Percentiles rank a stretch among this genome's conserved stretches.
Conservation (phyloP, 2,113 vertebrate genomes). For the Sinocyclocheilus grahami region DNA sequence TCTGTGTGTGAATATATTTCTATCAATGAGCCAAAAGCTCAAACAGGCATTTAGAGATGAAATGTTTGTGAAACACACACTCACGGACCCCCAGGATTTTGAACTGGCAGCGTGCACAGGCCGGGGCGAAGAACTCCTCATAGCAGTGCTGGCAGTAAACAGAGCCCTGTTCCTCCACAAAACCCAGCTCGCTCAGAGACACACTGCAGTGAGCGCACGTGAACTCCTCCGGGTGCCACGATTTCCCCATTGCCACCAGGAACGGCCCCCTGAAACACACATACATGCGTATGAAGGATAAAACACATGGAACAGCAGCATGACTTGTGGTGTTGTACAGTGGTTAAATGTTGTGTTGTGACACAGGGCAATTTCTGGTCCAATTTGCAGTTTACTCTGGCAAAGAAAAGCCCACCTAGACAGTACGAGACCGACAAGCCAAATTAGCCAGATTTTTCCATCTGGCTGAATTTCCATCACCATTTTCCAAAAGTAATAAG, state of each 20-base stretch:
- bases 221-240: conserved; percentile 98
- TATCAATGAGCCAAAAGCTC: neutral
- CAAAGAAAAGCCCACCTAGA: neutral
- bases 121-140: conserved; percentile 92
- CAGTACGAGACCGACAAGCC: neutral
- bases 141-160: conserved; percentile 93
- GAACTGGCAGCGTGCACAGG: conserved; percentile 86
- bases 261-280: conserved; percentile 87
- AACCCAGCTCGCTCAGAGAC: conserved; percentile 88
- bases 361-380: neutral
- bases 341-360: neutral
- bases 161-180: conserved; percentile 91
- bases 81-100: conserved; percentile 94
- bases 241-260: conserved; percentile 93
- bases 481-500: neutral
- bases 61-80: neutral
- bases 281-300: neutral
- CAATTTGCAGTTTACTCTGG: neutral
- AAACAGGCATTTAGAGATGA: neutral
- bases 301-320: neutral
- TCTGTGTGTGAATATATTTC: neutral
- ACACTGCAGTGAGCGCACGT: conserved; percentile 90
- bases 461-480: neutral
- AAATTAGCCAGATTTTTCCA: neutral
- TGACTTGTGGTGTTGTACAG: neutral